Evolutionary conservation across 1,140 invertebrate species (phyloP).

Genomic region (Orius insidiosus): DNA sequence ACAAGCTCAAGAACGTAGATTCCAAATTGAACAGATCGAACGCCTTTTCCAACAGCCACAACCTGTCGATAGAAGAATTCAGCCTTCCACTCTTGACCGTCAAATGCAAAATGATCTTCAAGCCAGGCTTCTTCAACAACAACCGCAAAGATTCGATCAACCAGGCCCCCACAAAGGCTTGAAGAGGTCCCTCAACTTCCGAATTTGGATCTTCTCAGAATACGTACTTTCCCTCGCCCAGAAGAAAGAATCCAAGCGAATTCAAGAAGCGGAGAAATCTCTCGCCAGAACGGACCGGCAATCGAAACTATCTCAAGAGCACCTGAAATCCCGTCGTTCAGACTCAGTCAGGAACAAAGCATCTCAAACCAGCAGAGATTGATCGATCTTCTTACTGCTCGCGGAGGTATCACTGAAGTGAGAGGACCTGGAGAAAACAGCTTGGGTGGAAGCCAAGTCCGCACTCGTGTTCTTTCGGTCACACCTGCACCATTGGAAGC

Average conservation of each 20-base stretch:
- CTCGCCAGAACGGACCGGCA: no score
- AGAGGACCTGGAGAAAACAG: slow-evolving; percentile 18
- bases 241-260: no score
- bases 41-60: no score
- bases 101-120: no score
- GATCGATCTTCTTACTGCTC: slow-evolving; percentile 31
- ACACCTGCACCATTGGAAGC: slow-evolving; percentile 33
- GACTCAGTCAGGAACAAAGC: slow-evolving; percentile 26
- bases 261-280: no score
- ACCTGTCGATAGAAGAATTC: no score
- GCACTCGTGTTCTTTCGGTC: slow-evolving; percentile 35
- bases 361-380: slow-evolving; percentile 31
- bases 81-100: no score
- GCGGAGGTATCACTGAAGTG: slow-evolving; percentile 27
- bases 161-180: neutral
- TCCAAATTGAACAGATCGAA: no score
- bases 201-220: neutral
- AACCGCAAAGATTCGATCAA: neutral
- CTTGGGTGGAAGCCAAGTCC: slow-evolving; percentile 25
- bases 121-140: slow-evolving; percentile 2
- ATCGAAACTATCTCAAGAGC: slow-evolving; percentile 10
- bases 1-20: no score
- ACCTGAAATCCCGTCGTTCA: slow-evolving; percentile 23
- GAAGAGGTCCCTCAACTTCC: neutral
- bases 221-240: neutral